Base-by-base conservation (phyloP, 2,113 vertebrate species). In the Sula dactylatra region DNA sequence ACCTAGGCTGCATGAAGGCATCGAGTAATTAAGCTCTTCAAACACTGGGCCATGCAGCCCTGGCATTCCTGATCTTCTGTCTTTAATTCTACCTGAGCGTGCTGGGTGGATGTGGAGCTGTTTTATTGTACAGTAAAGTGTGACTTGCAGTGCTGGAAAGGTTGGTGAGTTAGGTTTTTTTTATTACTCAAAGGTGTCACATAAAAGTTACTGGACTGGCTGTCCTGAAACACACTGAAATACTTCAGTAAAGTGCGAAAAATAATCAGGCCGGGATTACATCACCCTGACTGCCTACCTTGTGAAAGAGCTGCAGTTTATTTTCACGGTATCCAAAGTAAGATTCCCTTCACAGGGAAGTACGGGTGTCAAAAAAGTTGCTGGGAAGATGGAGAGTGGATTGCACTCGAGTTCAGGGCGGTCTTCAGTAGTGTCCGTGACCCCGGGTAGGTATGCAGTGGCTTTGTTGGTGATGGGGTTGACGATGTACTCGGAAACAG, bases 291-390 rank as follows among this genome's bases (percentile, higher is more conserved):
- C 11, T 2, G 3, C 56, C 94, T 96, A 82, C 36, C 81, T 50
- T 0, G 78, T 14, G n/a, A 81, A 71, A 13, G 97, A 83, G 78
- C 86, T 66, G 16, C 93, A 62, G 73, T 64, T 83, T 9, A 98
- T 96, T 45, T 91, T 98, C 42, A 98, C 88, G 1, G 29, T 31
- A 1, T 98, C 98, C 89, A 99, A 27, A 7, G 97, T 98, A 3
- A 99, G 94, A 5, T 71, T 97, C 38, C 97, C 97, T 3, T 49
- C 40, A 4, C 6, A 72, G 80, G 96, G 8, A 8, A 82, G 66
- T 9, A 29, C 17, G 1, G 97, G 70, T 0, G 82, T 10, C 44
- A 65, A 6, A 40, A 98, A 66, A 0, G 86, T 17, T 11, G n/a
- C 45, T 1, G 97, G 88, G 65, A 98, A 97, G 15, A 89, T 0